phyloP scores from a whole-genome alignment of 2,888 invertebrate genomes.

The Caenorhabditis angaria region DNA sequence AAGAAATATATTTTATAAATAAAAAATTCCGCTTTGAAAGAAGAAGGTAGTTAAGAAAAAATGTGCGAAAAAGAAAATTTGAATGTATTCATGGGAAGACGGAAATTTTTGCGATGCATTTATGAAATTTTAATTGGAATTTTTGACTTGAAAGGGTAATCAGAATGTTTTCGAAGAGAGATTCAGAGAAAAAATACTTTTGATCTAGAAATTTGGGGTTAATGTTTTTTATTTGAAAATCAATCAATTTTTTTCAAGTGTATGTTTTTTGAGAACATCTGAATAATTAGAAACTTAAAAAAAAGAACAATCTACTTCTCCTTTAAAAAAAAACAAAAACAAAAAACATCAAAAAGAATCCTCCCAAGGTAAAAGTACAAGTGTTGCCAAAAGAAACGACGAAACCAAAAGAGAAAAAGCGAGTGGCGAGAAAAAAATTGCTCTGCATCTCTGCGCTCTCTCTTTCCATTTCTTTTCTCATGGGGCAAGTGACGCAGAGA shows the following conservation, averaged over 20 bases:
- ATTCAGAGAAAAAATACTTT: too few species aligned
- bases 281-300: not conserved
- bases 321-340: not conserved
- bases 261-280: not conserved
- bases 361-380: not conserved
- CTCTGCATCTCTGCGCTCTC: not conserved
- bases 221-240: too few species aligned
- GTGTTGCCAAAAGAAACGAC: not conserved
- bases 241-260: not conserved
- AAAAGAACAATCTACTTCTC: not conserved
- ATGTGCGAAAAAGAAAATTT: not conserved
- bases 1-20: not conserved
- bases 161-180: too few species aligned
- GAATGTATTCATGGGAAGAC: conserved; percentile 8
- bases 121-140: not conserved
- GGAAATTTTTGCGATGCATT: not conserved
- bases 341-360: too few species aligned
- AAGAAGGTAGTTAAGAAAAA: too few species aligned
- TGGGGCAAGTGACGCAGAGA: not conserved
- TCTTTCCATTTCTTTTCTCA: not conserved
- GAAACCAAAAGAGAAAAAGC: not conserved
- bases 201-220: too few species aligned
- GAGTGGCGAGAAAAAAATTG: not conserved
- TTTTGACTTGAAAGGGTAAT: too few species aligned
- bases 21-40: too few species aligned